Evolutionary conservation across 2,113 vertebrate species (phyloP), one percentile per base, ranked within the genome.

Genomic region (Cephalophus harveyi): DNA sequence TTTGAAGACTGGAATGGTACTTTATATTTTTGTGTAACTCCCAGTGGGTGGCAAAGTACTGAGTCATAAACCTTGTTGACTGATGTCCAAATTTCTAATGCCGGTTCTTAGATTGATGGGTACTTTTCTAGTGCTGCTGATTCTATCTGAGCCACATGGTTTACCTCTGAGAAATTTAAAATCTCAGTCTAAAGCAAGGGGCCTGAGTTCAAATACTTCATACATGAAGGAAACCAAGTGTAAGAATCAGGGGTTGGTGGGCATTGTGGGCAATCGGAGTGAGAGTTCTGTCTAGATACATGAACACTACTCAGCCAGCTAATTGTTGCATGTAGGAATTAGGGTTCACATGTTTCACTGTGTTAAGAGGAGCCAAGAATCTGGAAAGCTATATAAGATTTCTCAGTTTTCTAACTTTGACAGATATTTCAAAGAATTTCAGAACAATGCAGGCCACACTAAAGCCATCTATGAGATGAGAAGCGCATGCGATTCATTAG

Each of bases 11-110:
- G 30, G 60, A 89, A 74, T 76, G 84, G 62, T 55, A 85, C 25
- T 84, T 92, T 76, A 46, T 78, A 55, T 76, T 96, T 88, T 89
- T 96, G 90, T 91, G 62, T 88, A 95, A 93, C 48, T 96, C 64
- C 74, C 52, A 87, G 71, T 16, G 7, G 52, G 40, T 97, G 54
- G 60, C 40, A 88, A 97, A 55, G 46, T 62, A 88, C 13, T 89
- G n/a, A 91, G 17, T 62, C 43, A 59, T 86, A 91, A 91, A 59
- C 81, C 30, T 81, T 85, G 57, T 81, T 92, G 54, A 78, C 74
- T 64, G 64, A n/a, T 95, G 21, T 30, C 79, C 54, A 76, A 78
- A 82, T 76, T 93, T 48, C 46, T 79, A 17, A 48, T 17, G 76
- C 76, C 1, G 2, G 76, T 48, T 48, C 76, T 48, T 78, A 60